A percentile compares a stretch with the other conserved stretches of the same genome.
phyloP scores from a whole-genome alignment of 30 jellyfish, hydroid and myxozoan genomes.

The Pelagia noctiluca region DNA sequence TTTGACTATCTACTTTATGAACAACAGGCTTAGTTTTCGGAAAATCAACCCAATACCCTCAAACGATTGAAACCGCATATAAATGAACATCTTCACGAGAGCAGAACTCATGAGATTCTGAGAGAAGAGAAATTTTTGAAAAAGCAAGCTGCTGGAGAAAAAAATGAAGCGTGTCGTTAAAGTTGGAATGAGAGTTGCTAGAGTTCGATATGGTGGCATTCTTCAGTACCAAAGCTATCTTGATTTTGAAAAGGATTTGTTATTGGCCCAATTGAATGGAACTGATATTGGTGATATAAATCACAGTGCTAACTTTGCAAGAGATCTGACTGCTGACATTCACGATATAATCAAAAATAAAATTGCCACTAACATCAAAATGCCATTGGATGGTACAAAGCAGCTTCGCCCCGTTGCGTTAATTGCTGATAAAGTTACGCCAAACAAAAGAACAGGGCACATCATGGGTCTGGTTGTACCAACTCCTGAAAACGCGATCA shows the following conservation, averaged over 20 bases:
- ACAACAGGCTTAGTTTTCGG: constrained; percentile 12
- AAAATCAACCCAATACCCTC: constrained; percentile 24
- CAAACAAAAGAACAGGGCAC: constrained; percentile 48
- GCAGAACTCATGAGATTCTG: constrained; percentile 8
- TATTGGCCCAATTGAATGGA: constrained; percentile 20
- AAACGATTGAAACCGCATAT: constrained; percentile 40
- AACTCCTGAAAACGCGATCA: background rate
- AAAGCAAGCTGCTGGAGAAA: background rate
- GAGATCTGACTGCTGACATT: background rate
- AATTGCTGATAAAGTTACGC: constrained; percentile 33
- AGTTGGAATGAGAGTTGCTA: constrained; percentile 15
- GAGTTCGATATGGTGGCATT: background rate
- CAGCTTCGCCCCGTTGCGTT: constrained; percentile 36
- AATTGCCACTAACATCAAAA: too few relatives aligned
- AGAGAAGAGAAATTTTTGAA: constrained; percentile 8
- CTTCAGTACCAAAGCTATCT: constrained; percentile 14
- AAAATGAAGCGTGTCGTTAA: background rate
- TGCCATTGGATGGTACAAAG: constrained; percentile 20
- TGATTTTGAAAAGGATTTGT: constrained; percentile 10
- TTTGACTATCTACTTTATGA: background rate
- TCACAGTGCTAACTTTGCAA: background rate
- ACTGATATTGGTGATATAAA: background rate
- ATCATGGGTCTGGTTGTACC: constrained; percentile 4
- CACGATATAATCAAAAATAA: background rate
- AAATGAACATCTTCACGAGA: constrained; percentile 10